Evolutionary conservation across 2,888 invertebrate species (phyloP).

Genomic region (Petrolisthes manimaculis): DNA sequence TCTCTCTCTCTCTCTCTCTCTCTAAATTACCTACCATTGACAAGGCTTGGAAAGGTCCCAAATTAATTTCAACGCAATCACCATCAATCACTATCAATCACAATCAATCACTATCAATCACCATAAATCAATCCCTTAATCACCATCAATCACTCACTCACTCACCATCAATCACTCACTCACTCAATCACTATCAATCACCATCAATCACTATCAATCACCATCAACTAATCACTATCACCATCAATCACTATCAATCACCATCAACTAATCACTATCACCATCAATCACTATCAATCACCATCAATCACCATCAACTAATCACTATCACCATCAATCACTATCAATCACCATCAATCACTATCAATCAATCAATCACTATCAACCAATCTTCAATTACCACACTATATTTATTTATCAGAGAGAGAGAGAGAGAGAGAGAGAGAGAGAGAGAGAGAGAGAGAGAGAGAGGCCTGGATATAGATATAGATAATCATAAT

Average conservation of each 20-base stretch:
- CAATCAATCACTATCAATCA: too few relatives aligned
- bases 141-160: background rate
- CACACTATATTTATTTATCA: background rate
- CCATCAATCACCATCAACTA: background rate
- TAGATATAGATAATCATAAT: background rate
- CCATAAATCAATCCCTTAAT: background rate
- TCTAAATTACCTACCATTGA: too few relatives aligned
- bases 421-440: conserved; percentile 21
- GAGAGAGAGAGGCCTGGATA: background rate
- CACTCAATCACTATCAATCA: too few relatives aligned
- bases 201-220: too few relatives aligned
- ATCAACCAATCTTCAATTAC: background rate
- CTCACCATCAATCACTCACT: background rate
- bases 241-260: background rate
- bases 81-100: too few relatives aligned
- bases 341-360: background rate
- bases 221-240: background rate
- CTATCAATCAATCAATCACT: background rate
- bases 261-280: conserved; percentile 9
- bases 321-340: background rate
- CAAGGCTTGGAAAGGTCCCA: too few relatives aligned
- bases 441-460: conserved; percentile 12
- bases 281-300: background rate
- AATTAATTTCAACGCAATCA: too few relatives aligned
- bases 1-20: too few relatives aligned